Evolutionary conservation across 2,888 invertebrate genomes (phyloP).

Genomic region (Meghimatium bilineatum): DNA sequence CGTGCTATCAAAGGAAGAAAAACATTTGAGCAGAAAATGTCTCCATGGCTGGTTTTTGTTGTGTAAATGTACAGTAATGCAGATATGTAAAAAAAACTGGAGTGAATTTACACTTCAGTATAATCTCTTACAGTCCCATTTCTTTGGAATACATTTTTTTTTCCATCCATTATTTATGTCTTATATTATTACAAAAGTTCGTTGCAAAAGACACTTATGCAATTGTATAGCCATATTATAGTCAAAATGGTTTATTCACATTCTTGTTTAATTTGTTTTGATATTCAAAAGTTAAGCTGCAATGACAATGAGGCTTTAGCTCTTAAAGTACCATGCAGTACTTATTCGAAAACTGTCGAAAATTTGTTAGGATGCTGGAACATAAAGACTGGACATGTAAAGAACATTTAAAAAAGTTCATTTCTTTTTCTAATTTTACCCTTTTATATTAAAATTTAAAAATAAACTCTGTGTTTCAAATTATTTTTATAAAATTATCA

Average conservation of each 20-base stretch:
- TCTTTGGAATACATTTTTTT: not conserved
- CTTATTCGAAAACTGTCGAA: not conserved
- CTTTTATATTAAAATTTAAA: not conserved
- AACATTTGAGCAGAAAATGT: conserved; percentile 38
- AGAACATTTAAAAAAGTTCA: not conserved
- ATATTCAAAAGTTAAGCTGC: not conserved
- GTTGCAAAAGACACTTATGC: not conserved
- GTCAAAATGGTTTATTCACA: not conserved
- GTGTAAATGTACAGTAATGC: too few relatives aligned
- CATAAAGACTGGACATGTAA: not conserved
- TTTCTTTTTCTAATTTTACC: not conserved
- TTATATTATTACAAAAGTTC: not conserved
- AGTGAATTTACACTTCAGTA: not conserved
- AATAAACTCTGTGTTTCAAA: not conserved
- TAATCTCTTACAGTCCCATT: not conserved
- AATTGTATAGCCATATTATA: not conserved
- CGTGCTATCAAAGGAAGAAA: not conserved
- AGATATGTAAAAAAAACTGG: not conserved
- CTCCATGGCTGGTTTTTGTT: not conserved
- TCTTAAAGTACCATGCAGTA: not conserved
- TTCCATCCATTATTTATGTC: not conserved
- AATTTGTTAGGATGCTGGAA: too few relatives aligned
- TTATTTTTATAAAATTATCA: not conserved
- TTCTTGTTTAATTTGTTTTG: not conserved
- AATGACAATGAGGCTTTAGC: not conserved